Evolutionary conservation across 2,113 vertebrate genomes (phyloP).

Genomic region (Sander vitreus): DNA sequence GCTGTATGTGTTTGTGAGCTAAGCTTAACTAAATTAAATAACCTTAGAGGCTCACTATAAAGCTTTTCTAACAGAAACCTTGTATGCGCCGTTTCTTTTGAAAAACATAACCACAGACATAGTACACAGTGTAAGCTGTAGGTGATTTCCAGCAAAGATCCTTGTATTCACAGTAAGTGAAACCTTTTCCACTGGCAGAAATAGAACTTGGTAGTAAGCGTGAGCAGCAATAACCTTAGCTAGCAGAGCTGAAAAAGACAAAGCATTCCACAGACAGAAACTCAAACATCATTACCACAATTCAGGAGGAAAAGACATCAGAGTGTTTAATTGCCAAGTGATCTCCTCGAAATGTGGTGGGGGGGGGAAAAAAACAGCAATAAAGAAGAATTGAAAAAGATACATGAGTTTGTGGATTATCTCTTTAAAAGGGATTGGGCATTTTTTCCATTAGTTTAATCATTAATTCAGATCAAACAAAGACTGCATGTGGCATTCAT

Average conservation of each 20-base stretch:
- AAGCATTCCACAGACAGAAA: background rate
- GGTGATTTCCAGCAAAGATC: background rate
- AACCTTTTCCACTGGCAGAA: background rate
- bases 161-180: background rate
- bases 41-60: background rate
- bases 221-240: slow-evolving; percentile 11
- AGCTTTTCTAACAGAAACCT: slow-evolving; percentile 4
- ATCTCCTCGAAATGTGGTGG: slow-evolving; percentile 14
- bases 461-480: background rate
- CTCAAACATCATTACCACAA: slow-evolving; percentile 30
- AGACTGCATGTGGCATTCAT: slow-evolving; percentile 8
- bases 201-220: background rate
- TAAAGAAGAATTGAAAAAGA: slow-evolving; percentile 5
- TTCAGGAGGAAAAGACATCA: slow-evolving; percentile 16
- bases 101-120: background rate
- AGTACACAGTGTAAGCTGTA: background rate
- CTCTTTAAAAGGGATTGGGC: background rate
- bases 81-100: background rate
- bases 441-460: slow-evolving; percentile 12
- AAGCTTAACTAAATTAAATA: background rate
- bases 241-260: slow-evolving; percentile 8
- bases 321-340: slow-evolving; percentile 24
- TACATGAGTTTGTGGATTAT: background rate
- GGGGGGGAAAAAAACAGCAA: slow-evolving; percentile 1
- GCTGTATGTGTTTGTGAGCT: background rate